phyloP scores from a whole-genome alignment of 2,888 invertebrate genomes.

The Pemphredon lugubris region DNA sequence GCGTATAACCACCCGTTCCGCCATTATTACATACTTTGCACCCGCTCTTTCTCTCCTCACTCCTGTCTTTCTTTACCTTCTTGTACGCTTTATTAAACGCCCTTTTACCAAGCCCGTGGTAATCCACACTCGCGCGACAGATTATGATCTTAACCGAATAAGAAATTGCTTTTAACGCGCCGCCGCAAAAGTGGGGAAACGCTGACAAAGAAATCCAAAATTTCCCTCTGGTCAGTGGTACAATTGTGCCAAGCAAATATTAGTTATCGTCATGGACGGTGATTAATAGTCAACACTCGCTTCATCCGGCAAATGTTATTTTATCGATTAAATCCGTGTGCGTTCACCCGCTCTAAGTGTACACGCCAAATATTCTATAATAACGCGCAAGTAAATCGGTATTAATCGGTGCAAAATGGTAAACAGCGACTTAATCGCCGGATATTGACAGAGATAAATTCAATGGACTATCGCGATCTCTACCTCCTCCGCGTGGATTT shows the following conservation, averaged over 20 bases:
- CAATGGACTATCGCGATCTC: too few relatives aligned
- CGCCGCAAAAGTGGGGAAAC: not conserved
- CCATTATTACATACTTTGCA: slow-evolving; percentile 50
- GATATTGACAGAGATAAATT: not conserved
- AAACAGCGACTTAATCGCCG: not conserved
- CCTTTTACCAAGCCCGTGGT: slow-evolving; percentile 28
- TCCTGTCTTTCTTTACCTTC: slow-evolving; percentile 31
- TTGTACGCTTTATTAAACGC: slow-evolving; percentile 54
- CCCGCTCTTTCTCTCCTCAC: too few relatives aligned
- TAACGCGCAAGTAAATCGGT: slow-evolving; percentile 1
- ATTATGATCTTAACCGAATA: slow-evolving; percentile 34
- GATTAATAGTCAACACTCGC: slow-evolving; percentile 5
- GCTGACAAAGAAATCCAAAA: not conserved
- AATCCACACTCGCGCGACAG: slow-evolving; percentile 38
- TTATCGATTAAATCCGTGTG: not conserved
- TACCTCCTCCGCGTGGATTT: too few relatives aligned
- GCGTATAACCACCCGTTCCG: slow-evolving; percentile 32
- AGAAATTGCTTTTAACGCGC: not conserved
- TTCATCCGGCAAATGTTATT: not conserved
- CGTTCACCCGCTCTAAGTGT: not conserved
- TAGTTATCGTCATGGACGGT: too few relatives aligned
- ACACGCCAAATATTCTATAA: not conserved
- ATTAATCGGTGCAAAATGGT: slow-evolving; percentile 7
- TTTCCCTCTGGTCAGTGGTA: too few relatives aligned
- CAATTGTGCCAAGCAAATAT: too few relatives aligned